Conservation (phyloP, 1,140 invertebrate species). For the Augochlora pura region DNA sequence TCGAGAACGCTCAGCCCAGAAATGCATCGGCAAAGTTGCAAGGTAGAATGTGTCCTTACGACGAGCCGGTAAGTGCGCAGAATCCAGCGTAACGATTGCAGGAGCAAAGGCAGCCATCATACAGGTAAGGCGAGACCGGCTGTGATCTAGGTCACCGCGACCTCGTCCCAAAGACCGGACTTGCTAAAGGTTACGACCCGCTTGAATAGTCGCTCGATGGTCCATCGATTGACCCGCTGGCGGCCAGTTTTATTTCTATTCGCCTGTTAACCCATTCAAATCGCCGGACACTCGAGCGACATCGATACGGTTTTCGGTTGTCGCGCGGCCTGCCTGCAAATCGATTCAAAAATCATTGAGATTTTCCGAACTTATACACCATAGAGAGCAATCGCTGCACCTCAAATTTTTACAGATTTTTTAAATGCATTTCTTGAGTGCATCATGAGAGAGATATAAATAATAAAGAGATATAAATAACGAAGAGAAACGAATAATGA, state of each 20-base stretch:
- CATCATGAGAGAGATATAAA: no score
- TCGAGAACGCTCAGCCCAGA: background rate
- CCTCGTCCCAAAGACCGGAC: constrained; percentile 74
- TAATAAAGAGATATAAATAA: no score
- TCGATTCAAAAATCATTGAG: no score
- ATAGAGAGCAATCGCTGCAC: no score
- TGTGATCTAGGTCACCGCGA: constrained; percentile 77
- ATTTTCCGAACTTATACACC: no score
- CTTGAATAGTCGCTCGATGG: constrained; percentile 72
- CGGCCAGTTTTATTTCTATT: constrained; percentile 55
- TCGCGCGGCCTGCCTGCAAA: background rate
- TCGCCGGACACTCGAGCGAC: background rate
- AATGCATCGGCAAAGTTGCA: constrained; percentile 13
- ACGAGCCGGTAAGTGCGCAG: constrained; percentile 73
- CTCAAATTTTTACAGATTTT: no score
- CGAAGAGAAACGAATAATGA: no score
- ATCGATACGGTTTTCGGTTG: background rate
- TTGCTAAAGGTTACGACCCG: constrained; percentile 76
- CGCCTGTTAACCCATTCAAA: background rate
- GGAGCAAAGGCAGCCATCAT: constrained; percentile 55
- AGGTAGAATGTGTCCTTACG: constrained; percentile 64
- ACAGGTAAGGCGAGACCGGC: constrained; percentile 71
- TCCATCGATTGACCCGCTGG: constrained; percentile 64
- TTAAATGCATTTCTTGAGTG: no score
- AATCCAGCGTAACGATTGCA: constrained; percentile 80